Evolutionary conservation across 2,888 invertebrate genomes (phyloP), one percentile per base, ranked within the genome.

Genomic region (Pseudoips prasinana): DNA sequence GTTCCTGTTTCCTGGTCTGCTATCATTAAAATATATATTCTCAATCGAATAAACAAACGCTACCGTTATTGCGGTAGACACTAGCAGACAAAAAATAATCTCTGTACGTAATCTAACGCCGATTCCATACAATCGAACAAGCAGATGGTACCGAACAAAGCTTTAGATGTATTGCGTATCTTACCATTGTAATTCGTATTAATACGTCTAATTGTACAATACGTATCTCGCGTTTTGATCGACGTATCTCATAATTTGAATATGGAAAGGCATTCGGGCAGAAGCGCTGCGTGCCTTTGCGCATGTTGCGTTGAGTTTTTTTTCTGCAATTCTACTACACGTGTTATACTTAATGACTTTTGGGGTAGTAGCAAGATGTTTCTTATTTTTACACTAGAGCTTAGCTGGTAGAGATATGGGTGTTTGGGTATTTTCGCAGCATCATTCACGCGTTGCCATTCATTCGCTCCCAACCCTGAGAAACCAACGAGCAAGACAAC

Each of bases 171-270:
- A 14, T 14, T 14, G 14, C 14, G 14, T 5, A 14, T 14, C 14
- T 14, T 14, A 14, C 3, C 14, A 14, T 70, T 74, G 78, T 75
- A 70, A 64, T 70, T 60, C 55, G 56, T 66, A 68, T 63, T 66
- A 76, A 72, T 77, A 77, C 71, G 68, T 68, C 72, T 76, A 75
- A 78, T 80, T 78, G 74, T 62, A 78, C 70, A 66, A 39, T 41
- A 53, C 64, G 68, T 75, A 73, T 64, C 66, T 67, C 64, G 73
- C 75, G 65, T 73, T 64, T 64, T 86, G 87, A 87, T 77, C 70
- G 87, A 87, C 87, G 75, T 74, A 71, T 81, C 70, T 65, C 76
- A 76, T 87, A 83, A 87, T 86, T 85, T 85, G 75, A 87, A 87
- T 87, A 81, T 82, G 85, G 82, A 69, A 58, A 71, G 63, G 81